A percentile compares a stretch with the other conserved stretches of the same genome.
Evolutionary conservation across 92 coral and sea anemone species (phyloP).

Genomic region (Chrysogorgia sp.): DNA sequence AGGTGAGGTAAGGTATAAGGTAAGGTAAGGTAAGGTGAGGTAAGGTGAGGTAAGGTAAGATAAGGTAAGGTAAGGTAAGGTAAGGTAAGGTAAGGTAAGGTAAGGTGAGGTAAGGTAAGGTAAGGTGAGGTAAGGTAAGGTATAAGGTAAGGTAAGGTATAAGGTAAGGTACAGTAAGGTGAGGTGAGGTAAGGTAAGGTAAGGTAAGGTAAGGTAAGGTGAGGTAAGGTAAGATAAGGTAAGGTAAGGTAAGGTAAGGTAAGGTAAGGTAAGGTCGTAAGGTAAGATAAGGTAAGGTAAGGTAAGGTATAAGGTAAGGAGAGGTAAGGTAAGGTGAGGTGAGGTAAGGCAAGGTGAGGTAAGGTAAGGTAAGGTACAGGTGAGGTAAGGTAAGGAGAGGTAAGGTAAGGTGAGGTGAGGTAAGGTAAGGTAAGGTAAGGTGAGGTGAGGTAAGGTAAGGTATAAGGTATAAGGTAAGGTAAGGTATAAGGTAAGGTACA

Average conservation of each 20-base stretch:
- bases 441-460: too few relatives aligned
- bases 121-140: constrained; percentile 13
- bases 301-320: too few relatives aligned
- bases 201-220: constrained; percentile 11
- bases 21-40: not conserved
- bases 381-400: too few relatives aligned
- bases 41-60: constrained; percentile 4
- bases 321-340: not conserved
- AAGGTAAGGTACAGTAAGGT: too few relatives aligned
- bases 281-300: too few relatives aligned
- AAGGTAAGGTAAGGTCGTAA: too few relatives aligned
- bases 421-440: too few relatives aligned
- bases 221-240: constrained; percentile 7
- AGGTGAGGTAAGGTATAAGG: constrained; percentile 12
- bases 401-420: not conserved
- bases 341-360: constrained; percentile 8
- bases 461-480: too few relatives aligned
- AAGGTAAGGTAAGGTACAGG: constrained; percentile 18
- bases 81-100: constrained; percentile 16
- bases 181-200: not conserved
- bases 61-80: constrained; percentile 14
- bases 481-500: too few relatives aligned
- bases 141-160: too few relatives aligned
- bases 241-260: constrained; percentile 15
- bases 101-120: not conserved